Conservation (phyloP, 2,113 vertebrate genomes). For the Forbesichthys agassizii region DNA sequence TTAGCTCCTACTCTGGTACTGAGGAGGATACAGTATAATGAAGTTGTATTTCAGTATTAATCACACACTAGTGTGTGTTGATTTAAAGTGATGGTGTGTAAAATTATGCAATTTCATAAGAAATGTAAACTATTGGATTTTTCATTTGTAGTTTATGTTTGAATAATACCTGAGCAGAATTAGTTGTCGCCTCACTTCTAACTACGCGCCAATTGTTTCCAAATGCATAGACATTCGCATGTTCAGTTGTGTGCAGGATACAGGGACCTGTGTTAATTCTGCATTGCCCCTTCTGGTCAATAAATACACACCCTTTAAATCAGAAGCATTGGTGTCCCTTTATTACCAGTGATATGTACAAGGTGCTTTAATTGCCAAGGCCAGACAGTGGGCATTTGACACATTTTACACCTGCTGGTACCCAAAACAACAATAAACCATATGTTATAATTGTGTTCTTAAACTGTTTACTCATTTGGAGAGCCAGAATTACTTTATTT, state of each 20-base stretch:
- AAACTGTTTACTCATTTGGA: conserved; percentile 18
- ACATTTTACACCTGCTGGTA: conserved; percentile 27
- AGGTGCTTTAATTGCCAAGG: conserved; percentile 15
- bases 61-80: conserved; percentile 23
- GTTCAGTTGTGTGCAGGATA: no score
- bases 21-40: conserved; percentile 22
- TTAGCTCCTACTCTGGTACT: conserved; percentile 33
- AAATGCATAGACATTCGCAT: no score
- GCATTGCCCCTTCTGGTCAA: no score
- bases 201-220: no score
- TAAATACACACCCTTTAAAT: conserved; percentile 6
- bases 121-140: no score
- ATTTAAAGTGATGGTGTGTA: not conserved
- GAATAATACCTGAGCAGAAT: no score
- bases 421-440: conserved; percentile 28
- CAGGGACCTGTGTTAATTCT: no score
- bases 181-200: no score
- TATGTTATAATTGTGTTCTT: conserved; percentile 19
- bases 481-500: conserved; percentile 34
- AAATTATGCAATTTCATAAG: no score
- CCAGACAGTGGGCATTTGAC: conserved; percentile 40
- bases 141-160: no score
- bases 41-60: conserved; percentile 51
- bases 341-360: conserved; percentile 21
- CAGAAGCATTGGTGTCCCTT: conserved; percentile 31